Evolutionary conservation across 1,140 invertebrate genomes (phyloP).

Genomic region (Colletes gigas): DNA sequence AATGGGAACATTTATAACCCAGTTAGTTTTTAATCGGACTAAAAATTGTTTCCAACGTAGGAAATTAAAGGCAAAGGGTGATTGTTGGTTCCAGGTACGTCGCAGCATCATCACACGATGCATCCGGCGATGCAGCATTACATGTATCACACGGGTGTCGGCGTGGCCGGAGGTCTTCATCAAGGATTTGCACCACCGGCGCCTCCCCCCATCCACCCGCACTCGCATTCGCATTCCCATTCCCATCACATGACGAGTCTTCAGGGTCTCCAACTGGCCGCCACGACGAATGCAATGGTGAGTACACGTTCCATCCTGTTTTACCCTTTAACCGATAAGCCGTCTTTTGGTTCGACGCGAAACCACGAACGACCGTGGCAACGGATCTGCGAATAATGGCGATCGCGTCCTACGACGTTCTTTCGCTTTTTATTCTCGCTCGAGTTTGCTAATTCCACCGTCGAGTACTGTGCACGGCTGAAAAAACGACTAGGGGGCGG

Average conservation of each 20-base stretch:
- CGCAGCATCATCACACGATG: constrained; percentile 80
- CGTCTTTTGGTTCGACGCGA: not conserved
- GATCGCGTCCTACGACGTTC: no score
- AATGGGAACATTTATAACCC: no score
- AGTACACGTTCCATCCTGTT: constrained; percentile 64
- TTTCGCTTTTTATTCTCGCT: no score
- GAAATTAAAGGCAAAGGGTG: not conserved
- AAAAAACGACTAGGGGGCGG: no score
- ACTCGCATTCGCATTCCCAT: constrained; percentile 80
- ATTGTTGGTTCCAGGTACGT: constrained; percentile 71
- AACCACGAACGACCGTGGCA: not conserved
- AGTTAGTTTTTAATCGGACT: no score
- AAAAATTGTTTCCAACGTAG: not conserved
- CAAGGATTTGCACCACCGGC: constrained; percentile 79
- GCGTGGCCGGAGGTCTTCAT: constrained; percentile 79
- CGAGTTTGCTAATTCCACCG: no score
- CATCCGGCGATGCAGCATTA: constrained; percentile 80
- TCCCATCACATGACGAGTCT: constrained; percentile 82
- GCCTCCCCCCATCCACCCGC: constrained; percentile 80
- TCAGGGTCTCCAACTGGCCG: constrained; percentile 81
- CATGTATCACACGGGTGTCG: constrained; percentile 80
- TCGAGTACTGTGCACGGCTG: no score
- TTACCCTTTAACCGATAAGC: not conserved
- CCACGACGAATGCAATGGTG: constrained; percentile 83
- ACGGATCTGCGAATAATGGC: not conserved